A percentile compares a stretch with the other conserved stretches of the same genome.
Evolutionary conservation across 1,140 invertebrate species (phyloP).

Genomic region (Pectinophora gossypiella): DNA sequence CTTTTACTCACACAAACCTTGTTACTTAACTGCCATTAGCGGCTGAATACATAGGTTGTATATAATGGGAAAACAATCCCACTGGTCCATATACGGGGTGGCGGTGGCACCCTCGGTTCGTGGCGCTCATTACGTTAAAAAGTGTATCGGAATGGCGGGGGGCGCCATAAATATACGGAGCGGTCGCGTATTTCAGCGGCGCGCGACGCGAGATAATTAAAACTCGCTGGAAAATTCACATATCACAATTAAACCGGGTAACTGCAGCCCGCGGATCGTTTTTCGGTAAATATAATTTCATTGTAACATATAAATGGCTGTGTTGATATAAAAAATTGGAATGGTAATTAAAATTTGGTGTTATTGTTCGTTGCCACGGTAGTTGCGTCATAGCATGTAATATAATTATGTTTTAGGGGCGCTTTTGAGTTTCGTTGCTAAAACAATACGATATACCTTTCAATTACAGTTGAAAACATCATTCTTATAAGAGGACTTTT

Average conservation of each 20-base stretch:
- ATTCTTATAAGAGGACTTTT: no score
- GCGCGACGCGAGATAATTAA: conserved; percentile 74
- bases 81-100: conserved; percentile 31
- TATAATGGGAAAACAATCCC: conserved; percentile 42
- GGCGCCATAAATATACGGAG: conserved; percentile 61
- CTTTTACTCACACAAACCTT: no score
- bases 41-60: no score
- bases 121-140: conserved; percentile 71
- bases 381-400: no score
- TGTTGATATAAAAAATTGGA: neutral
- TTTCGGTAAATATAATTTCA: conserved; percentile 40
- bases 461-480: no score
- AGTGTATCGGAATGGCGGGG: conserved; percentile 63
- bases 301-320: neutral
- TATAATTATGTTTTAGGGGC: no score
- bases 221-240: conserved; percentile 74
- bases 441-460: no score
- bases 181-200: conserved; percentile 70
- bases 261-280: conserved; percentile 43
- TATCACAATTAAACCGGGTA: conserved; percentile 68
- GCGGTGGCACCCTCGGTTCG: conserved; percentile 37
- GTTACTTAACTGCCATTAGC: no score
- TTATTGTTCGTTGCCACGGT: neutral
- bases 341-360: conserved; percentile 1
- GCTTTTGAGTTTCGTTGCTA: no score